Evolutionary conservation across 2,113 vertebrate genomes (phyloP).

Genomic region (Dinomys branickii): DNA sequence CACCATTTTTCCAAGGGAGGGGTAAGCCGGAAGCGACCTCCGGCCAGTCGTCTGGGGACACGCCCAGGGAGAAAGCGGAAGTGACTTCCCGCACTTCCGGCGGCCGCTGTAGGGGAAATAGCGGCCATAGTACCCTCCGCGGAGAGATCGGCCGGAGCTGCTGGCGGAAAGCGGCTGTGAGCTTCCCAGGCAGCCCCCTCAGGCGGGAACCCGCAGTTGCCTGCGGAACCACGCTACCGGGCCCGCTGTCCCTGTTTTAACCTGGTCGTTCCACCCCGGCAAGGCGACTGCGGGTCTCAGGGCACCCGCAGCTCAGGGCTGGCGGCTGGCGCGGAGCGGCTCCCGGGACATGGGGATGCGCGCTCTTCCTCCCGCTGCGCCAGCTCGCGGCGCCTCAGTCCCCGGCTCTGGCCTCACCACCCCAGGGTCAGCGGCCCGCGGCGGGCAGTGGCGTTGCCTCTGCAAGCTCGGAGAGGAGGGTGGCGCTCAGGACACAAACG

Average conservation of each 20-base stretch:
- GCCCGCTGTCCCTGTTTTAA: neutral
- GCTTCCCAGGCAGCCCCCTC: neutral
- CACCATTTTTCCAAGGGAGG: neutral
- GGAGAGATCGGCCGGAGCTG: neutral
- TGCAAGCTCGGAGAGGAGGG: neutral
- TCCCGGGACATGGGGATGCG: neutral
- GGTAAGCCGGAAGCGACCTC: neutral
- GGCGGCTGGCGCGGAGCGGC: neutral
- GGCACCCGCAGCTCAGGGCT: neutral
- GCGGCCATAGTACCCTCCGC: neutral
- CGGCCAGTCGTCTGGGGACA: neutral
- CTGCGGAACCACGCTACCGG: neutral
- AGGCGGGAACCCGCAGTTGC: neutral
- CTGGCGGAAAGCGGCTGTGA: neutral
- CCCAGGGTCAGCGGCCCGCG: too few relatives aligned
- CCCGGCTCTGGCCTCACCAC: neutral
- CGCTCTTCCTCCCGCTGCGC: neutral
- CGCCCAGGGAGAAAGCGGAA: neutral
- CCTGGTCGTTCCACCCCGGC: neutral
- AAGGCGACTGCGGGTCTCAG: neutral
- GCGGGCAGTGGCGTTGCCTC: neutral
- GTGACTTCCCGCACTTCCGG: neutral
- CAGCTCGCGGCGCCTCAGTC: neutral
- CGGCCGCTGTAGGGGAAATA: neutral
- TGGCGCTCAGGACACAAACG: neutral